Evolutionary conservation across 2,113 vertebrate genomes (phyloP).

Genomic region (Danionella cerebrum): DNA sequence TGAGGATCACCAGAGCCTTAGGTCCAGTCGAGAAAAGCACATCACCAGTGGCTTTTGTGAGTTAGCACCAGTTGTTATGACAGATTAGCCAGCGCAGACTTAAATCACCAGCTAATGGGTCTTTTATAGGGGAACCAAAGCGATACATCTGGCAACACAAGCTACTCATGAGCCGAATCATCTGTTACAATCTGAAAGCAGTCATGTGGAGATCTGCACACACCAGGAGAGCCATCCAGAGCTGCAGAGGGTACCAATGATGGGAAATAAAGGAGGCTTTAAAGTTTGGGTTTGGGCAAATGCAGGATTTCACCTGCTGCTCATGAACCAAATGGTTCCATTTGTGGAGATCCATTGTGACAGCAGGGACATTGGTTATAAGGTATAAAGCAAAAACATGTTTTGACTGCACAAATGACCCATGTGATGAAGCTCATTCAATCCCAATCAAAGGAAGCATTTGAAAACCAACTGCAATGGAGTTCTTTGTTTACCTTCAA

Average conservation of each 20-base stretch:
- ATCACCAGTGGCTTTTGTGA: conserved; percentile 7
- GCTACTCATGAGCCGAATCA: conserved; percentile 31
- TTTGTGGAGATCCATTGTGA: conserved; percentile 14
- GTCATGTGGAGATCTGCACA: conserved; percentile 14
- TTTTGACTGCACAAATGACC: not conserved
- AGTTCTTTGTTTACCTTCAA: too few species aligned
- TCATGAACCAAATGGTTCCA: conserved; percentile 35
- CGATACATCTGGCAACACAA: conserved; percentile 35
- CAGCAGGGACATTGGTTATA: conserved; percentile 11
- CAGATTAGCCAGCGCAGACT: conserved; percentile 41
- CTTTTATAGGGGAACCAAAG: conserved; percentile 36
- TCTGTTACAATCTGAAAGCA: conserved; percentile 30
- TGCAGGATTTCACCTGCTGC: conserved; percentile 1
- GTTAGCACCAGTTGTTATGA: conserved; percentile 28
- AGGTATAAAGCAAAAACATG: conserved; percentile 6
- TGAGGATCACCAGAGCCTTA: not conserved
- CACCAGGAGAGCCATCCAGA: not conserved
- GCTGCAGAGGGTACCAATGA: not conserved
- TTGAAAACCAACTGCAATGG: not conserved
- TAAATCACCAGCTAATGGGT: conserved; percentile 48
- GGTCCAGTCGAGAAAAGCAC: conserved; percentile 11
- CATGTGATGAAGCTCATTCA: not conserved
- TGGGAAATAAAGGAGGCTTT: conserved; percentile 17
- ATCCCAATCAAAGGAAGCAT: not conserved
- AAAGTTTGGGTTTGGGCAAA: conserved; percentile 23